phyloP scores from a whole-genome alignment of 2,888 invertebrate genomes.

The Odontothrips loti region DNA sequence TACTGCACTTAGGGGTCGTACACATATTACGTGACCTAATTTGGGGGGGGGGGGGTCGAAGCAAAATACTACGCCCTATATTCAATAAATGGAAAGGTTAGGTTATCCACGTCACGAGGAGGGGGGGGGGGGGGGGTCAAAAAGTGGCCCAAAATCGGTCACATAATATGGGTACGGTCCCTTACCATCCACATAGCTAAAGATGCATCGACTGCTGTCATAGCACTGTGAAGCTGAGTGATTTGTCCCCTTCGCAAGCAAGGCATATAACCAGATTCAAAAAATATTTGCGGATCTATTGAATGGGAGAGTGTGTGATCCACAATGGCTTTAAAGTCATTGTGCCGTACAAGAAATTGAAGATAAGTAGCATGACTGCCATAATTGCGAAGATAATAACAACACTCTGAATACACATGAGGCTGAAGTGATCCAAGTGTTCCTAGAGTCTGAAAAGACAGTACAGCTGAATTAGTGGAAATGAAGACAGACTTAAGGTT shows the following conservation, averaged over 20 bases:
- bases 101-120: too few species aligned
- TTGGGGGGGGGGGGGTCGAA: too few species aligned
- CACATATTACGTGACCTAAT: too few species aligned
- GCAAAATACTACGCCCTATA: too few species aligned
- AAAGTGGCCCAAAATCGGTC: too few species aligned
- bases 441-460: constrained; percentile 41
- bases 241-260: constrained; percentile 63
- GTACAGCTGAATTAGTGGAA: background rate
- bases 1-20: too few species aligned
- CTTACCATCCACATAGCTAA: constrained; percentile 64
- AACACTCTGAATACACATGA: constrained; percentile 63
- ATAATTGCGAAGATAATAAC: constrained; percentile 75
- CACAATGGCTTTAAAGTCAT: constrained; percentile 56
- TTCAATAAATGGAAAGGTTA: too few species aligned
- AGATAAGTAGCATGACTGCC: constrained; percentile 71
- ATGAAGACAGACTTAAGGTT: background rate
- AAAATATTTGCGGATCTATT: constrained; percentile 33
- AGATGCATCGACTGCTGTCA: constrained; percentile 63
- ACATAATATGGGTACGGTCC: too few species aligned
- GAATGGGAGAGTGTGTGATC: constrained; percentile 28
- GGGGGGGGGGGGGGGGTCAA: background rate
- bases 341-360: constrained; percentile 55
- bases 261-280: constrained; percentile 65
- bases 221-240: constrained; percentile 57
- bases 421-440: constrained; percentile 45